Evolutionary conservation across 1,140 invertebrate species (phyloP).

Genomic region (Triops longicaudatus): DNA sequence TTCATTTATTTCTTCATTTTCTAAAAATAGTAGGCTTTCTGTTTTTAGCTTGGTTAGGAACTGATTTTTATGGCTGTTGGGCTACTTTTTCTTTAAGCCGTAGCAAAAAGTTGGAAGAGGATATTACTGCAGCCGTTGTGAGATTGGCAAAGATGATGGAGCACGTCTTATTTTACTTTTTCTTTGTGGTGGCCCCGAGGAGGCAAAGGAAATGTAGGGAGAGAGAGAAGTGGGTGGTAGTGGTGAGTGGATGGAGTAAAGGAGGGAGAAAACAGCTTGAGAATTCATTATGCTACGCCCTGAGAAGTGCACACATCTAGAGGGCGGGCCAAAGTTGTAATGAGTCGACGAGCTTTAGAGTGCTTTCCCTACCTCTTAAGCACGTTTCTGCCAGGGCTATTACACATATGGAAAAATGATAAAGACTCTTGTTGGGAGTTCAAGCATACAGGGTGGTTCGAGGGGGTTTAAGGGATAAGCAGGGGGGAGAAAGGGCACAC

Average conservation of each 20-base stretch:
- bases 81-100: neutral
- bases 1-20: no score
- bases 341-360: conserved; percentile 3
- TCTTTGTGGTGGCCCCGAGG: neutral
- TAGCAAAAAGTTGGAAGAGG: neutral
- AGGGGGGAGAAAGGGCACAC: neutral
- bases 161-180: neutral
- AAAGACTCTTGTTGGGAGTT: neutral
- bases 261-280: neutral
- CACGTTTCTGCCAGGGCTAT: conserved; percentile 10
- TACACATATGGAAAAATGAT: conserved; percentile 15
- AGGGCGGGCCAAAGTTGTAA: conserved; percentile 9
- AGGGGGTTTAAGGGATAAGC: neutral
- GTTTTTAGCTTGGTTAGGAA: no score
- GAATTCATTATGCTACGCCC: neutral
- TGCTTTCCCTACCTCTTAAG: conserved; percentile 6
- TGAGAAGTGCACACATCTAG: neutral
- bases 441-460: no score
- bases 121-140: neutral
- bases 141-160: neutral
- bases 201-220: neutral
- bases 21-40: no score
- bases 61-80: no score
- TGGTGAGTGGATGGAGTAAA: no score
- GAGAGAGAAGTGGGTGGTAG: neutral